Conservation (phyloP, 2,113 vertebrate genomes). For the Galemys pyrenaicus region DNA sequence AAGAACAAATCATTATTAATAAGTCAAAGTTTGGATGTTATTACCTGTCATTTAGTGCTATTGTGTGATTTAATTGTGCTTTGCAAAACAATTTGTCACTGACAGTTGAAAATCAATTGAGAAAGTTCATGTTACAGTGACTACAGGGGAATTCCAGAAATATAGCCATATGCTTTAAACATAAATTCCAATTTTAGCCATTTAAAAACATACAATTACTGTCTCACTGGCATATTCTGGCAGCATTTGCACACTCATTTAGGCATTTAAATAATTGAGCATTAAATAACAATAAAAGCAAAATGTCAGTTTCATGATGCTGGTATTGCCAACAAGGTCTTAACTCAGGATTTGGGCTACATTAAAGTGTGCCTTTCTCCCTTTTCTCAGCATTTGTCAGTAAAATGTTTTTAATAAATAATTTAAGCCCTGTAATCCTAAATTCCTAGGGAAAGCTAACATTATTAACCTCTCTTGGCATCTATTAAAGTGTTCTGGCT, state of each 20-base stretch:
- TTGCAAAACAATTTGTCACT: conserved; percentile 34
- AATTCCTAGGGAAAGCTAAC: background rate
- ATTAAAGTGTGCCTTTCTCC: background rate
- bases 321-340: background rate
- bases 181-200: conserved; percentile 51
- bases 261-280: conserved; percentile 65
- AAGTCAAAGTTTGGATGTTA: background rate
- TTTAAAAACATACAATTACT: conserved; percentile 68
- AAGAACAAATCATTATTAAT: background rate
- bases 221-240: conserved; percentile 43
- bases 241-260: conserved; percentile 60
- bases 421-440: background rate
- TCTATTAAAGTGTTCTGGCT: background rate
- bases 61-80: conserved; percentile 5
- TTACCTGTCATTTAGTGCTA: background rate
- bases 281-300: conserved; percentile 64
- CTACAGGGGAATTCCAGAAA: conserved; percentile 57
- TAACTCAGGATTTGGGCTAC: conserved; percentile 5
- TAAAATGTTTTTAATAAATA: conserved; percentile 42
- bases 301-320: conserved; percentile 43
- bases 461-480: background rate
- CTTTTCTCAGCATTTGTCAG: background rate
- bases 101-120: conserved; percentile 60
- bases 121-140: conserved; percentile 49
- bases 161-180: conserved; percentile 38